phyloP scores from a whole-genome alignment of 2,888 invertebrate genomes.

The Carpatolechia fugitivella region DNA sequence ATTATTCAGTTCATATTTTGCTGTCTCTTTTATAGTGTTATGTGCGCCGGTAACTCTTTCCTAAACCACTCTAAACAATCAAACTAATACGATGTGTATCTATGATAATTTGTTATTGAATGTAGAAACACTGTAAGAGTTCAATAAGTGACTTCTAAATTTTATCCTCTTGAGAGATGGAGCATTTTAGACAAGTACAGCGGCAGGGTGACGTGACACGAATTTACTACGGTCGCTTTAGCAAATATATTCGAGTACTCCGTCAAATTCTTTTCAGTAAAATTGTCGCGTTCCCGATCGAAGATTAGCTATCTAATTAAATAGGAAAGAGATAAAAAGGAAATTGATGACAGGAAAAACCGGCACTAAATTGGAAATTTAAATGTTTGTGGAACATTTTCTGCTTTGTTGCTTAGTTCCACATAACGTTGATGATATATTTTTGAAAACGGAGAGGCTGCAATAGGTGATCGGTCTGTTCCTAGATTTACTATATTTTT shows the following conservation, averaged over 20 bases:
- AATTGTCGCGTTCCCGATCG: slow-evolving; percentile 13
- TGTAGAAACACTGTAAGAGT: slow-evolving; percentile 6
- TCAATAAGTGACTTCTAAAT: slow-evolving; percentile 15
- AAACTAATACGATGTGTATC: not conserved
- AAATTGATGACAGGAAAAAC: slow-evolving; percentile 5
- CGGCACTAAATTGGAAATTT: not conserved
- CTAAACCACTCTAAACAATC: no score
- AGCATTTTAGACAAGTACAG: slow-evolving; percentile 12
- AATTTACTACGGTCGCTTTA: slow-evolving; percentile 12
- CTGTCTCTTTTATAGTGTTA: no score
- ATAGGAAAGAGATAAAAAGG: slow-evolving; percentile 8
- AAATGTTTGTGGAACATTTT: slow-evolving; percentile 6
- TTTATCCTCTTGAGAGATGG: slow-evolving; percentile 9
- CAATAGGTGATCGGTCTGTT: no score
- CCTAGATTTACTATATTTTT: no score
- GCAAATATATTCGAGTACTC: slow-evolving; percentile 10
- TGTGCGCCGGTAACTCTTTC: no score
- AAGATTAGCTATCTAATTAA: slow-evolving; percentile 16
- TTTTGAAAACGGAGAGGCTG: not conserved
- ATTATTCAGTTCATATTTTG: no score
- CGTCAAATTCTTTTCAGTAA: slow-evolving; percentile 6
- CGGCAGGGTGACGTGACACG: slow-evolving; percentile 14
- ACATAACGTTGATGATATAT: not conserved
- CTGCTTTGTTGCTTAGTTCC: not conserved
- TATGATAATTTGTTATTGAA: slow-evolving; percentile 6